Evolutionary conservation across 2,888 invertebrate genomes (phyloP), one percentile per base, ranked within the genome.

Genomic region (Agonopterix heracliana): DNA sequence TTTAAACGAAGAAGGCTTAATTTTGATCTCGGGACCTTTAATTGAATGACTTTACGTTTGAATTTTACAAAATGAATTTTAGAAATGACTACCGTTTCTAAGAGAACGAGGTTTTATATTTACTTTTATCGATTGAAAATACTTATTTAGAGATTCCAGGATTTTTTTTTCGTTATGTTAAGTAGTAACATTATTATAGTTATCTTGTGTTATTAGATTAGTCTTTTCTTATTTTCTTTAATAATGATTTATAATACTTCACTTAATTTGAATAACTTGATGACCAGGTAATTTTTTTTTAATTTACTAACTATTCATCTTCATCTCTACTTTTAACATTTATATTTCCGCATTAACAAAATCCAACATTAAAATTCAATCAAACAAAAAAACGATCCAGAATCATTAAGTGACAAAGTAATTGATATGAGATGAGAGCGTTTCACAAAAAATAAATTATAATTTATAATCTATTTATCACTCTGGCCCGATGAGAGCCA

Each of bases 1-100:
- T 86, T 87, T 85, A 85, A 88, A 86, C 80, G 83, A 79, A 81
- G 84, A 87, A 81, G 83, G 87, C 87, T 87, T 84, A 86, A 87
- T 88, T 86, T 78, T 78, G 80, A 77, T 78, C 71, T 77, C 69
- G 66, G 74, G 64, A 67, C 67, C 74, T 74, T 83, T 85, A 86
- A 86, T 87, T 83, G 81, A 81, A 78, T 74, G 71, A 62, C 61
- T 69, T 70, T 71, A 66, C 69, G 71, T 74, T 71, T 71, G 60
- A 58, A 59, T 71, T 71, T 47, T 48, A 8, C 35, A 47, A 14
- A 36, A 36, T 38, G 34, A 14, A 14, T 44, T 46, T 50, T 36
- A 38, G 34, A 44, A 26, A 44, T 41, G 14, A 34, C 49, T 42
- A 46, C 46, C 36, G 35, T 8, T 35, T 45, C 26, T 26, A 26